Evolutionary conservation across 2,113 vertebrate species (phyloP).

Genomic region (Rhea pennata): DNA sequence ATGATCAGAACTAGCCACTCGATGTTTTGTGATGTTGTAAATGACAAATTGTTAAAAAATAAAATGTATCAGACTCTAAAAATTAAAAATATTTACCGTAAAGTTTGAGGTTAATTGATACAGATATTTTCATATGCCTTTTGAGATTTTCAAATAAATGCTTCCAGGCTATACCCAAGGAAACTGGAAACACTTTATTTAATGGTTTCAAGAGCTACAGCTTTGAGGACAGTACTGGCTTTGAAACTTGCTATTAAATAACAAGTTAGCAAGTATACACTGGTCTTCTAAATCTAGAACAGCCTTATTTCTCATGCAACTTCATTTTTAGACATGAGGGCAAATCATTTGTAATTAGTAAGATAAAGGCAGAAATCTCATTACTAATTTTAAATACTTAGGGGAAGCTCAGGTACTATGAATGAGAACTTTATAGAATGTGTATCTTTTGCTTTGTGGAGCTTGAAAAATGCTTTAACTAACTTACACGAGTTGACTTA

Average conservation of each 20-base stretch:
- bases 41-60: not conserved
- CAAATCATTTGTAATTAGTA: not conserved
- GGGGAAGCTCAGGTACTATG: not conserved
- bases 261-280: not conserved
- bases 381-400: not conserved
- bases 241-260: not conserved
- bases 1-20: not conserved
- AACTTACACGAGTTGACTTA: not conserved
- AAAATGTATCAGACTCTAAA: fast-evolving
- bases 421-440: not conserved
- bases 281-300: not conserved
- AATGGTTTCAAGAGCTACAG: not conserved
- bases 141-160: not conserved
- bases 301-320: not conserved
- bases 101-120: not conserved
- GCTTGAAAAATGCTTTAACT: slow-evolving; percentile 19
- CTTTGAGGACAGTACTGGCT: not conserved
- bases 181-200: not conserved
- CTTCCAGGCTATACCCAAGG: not conserved
- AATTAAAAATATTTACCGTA: not conserved
- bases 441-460: not conserved
- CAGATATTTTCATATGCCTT: not conserved
- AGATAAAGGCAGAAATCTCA: not conserved
- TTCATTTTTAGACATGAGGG: not conserved
- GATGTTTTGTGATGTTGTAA: not conserved